Evolutionary conservation across 2,113 vertebrate species (phyloP).

Genomic region (Thalassoma bifasciatum): DNA sequence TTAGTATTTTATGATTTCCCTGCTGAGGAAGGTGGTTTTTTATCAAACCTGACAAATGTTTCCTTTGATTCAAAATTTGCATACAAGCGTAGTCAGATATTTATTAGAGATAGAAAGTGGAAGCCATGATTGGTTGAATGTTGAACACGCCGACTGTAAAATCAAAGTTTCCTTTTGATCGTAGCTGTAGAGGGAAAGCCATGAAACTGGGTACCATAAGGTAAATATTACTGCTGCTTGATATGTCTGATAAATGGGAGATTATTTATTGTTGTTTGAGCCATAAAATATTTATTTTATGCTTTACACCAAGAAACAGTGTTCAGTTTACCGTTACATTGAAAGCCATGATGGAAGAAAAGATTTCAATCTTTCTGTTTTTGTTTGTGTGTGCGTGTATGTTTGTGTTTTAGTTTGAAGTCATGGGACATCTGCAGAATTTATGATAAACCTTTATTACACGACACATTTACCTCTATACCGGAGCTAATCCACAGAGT

Average conservation of each 20-base stretch:
- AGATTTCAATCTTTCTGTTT: not conserved
- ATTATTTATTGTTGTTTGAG: conserved; percentile 61
- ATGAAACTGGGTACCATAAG: conserved; percentile 5
- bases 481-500: not conserved
- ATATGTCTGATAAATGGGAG: not conserved
- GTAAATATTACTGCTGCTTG: conserved; percentile 44
- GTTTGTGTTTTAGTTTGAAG: conserved; percentile 10
- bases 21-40: not conserved
- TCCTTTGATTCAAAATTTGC: not conserved
- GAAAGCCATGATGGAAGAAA: conserved; percentile 26
- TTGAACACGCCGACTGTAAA: not conserved
- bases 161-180: not conserved
- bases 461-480: not conserved
- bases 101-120: conserved; percentile 39
- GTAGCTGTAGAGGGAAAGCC: conserved; percentile 28
- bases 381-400: not conserved
- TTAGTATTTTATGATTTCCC: not conserved
- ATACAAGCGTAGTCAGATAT: conserved; percentile 26
- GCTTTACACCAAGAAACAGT: conserved; percentile 20
- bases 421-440: not conserved
- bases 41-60: not conserved
- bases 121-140: not conserved
- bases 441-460: accelerated
- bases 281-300: conserved; percentile 67
- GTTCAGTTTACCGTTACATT: not conserved